Evolutionary conservation across 2,113 vertebrate genomes (phyloP).

Genomic region (Centropus unirufus): DNA sequence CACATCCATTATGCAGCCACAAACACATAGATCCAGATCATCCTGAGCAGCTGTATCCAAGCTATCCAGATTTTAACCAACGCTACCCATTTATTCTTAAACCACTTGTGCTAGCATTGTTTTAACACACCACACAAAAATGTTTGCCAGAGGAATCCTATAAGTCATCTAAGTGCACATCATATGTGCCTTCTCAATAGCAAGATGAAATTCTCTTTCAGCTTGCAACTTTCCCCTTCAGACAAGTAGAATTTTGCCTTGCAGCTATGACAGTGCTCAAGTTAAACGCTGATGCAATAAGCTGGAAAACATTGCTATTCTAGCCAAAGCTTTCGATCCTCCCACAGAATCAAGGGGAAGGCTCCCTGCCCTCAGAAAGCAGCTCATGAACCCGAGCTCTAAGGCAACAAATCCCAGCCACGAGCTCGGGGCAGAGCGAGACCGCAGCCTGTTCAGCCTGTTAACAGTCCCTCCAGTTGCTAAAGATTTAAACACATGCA

Average conservation of each 20-base stretch:
- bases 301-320: not conserved
- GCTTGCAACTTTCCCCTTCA: not conserved
- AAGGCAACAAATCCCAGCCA: not conserved
- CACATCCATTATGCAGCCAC: slow-evolving; percentile 9
- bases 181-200: not conserved
- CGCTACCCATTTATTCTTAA: not conserved
- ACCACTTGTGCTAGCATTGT: not conserved
- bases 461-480: not conserved
- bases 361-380: not conserved
- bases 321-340: not conserved
- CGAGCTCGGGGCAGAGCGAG: not conserved
- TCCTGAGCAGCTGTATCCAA: not conserved
- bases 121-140: not conserved
- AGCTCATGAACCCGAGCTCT: not conserved
- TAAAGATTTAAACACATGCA: not conserved
- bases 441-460: not conserved
- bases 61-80: not conserved
- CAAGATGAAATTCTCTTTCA: not conserved
- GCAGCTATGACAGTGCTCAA: not conserved
- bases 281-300: not conserved
- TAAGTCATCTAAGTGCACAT: not conserved
- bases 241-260: not conserved
- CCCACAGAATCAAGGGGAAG: not conserved
- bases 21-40: slow-evolving; percentile 25
- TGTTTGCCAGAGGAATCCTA: not conserved